Base-by-base conservation (phyloP, 2,113 vertebrate genomes). In the Pseudolaguvia tuberculata region DNA sequence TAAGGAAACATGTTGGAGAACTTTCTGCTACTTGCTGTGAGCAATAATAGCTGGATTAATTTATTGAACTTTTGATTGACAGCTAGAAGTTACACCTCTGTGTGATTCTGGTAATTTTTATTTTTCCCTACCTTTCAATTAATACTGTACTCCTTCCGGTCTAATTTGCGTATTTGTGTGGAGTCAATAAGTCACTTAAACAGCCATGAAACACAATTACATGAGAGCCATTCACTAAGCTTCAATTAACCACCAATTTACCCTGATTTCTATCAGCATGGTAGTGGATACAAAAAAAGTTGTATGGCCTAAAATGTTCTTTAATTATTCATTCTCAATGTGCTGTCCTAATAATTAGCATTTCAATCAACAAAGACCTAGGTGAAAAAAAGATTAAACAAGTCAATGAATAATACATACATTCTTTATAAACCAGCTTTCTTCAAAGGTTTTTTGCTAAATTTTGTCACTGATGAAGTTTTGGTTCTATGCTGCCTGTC, bases 221-320 rank as follows among this genome's bases (percentile, higher is more conserved):
- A 77, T 66, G 48, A 76, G 69, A 70, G 75, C 76, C 69, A 80
- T 82, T 80, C 78, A 73, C 75, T 74, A 77, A 68, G 71, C 71
- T 77, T 81, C 68, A 80, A 78, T 82, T 85, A 82, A 79, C 75
- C 70, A 72, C 76, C 73, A 82, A 75, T 85, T 83, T 82, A 82
- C 75, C 47, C 66, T 65, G 65, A 63, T 77, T 83, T 77, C 52
- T 35, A 76, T 72, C 61, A 68, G 63, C 70, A 74, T 78, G 73
- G 23, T 39, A 25, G 50, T 71, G 48, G 45, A 61, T 66, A 45
- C 62, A 70, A 72, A 77, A 71, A 39, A 65, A 77, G 8, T 42
- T 71, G 53, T 72, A 75, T 63, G 39, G 61, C 52, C 73, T 75
- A 82, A 85, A 70, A 78, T 75, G 79, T 81, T 80, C 73, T 72